Base-by-base conservation (phyloP, 64 coral and sea anemone species). In the Acropora yongei region DNA sequence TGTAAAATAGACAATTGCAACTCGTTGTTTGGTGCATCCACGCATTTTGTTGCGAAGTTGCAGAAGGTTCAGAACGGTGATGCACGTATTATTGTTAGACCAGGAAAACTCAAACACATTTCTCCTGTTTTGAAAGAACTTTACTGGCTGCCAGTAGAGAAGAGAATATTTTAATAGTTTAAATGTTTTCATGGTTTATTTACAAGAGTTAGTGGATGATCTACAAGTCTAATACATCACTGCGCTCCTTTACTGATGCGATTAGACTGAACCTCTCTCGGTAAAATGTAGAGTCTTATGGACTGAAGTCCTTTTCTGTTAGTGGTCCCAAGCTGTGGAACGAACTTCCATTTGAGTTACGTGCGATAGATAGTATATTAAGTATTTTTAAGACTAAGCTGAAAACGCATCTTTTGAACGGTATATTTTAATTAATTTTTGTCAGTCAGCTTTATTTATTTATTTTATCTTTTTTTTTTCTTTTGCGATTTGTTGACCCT, bases 391-490 rank as follows among this genome's bases (percentile, higher is more conserved):
- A 71, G 67, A 71, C 19, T 71, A 71, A 71, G 50, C 50, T 55
- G 50, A 55, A n/a, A n/a, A n/a, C n/a, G n/a, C n/a, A n/a, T n/a
- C n/a, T n/a, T n/a, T n/a, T n/a, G n/a, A n/a, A n/a, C 5, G 50
- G 50, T 9, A 55, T 55, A 55, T 55, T 55, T 55, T 55, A 2
- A 55, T 55, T 55, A 55, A 55, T 55, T 2, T 55, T 55, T 55
- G 50, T 55, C 9, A 55, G 50, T 53, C 49, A 53, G 49, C 49
- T 53, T 53, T 53, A 53, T 71, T 71, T 71, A 71, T 71, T 71
- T 71, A 71, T 71, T 71, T 71, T 2, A 71, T 71, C 67, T 16
- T 71, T 71, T 71, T 65, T 71, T 71, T 71, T 71, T 71, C 67
- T 71, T 71, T 71, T 71, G 67, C 2, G 19, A 71, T 71, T 71